Evolutionary conservation across 2,888 invertebrate species (phyloP), one percentile per base, ranked within the genome.

Genomic region (Gnatocerus cornutus): DNA sequence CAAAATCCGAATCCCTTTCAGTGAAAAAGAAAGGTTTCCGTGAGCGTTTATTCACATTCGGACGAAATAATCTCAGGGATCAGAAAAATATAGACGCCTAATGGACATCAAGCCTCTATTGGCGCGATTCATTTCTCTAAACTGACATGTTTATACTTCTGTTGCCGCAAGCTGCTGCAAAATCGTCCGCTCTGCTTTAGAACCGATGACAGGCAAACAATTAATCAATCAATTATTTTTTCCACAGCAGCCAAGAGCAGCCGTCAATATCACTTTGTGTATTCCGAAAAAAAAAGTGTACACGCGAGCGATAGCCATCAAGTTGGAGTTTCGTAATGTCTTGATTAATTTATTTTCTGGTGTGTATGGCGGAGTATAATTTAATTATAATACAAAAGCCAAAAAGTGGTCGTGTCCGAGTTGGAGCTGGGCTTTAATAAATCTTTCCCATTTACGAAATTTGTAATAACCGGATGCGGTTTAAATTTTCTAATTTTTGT

Each of bases 181-280:
- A 27, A 50, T 29, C n/a, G 46, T 30, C 13, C 50, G 30, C 16
- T 29, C 10, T 10, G 30, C 30, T 46, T 46, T 29, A 21, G 30
- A 29, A 50, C 14, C 50, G 29, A 27, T 50, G 50, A 50, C 50
- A 50, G 50, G 9, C 12, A 8, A 10, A n/a, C 29, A 29, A 29
- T 27, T 29, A 50, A 50, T 50, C 50, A 50, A 50, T 50, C 50
- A 50, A 50, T 50, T 50, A 50, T 29, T 50, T 50, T 50, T 16
- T 50, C 29, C 50, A 14, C 6, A 21, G 21, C 48, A 21, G 21
- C 9, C 48, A 21, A 48, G 30, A 50, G 50, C 50, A 50, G 50
- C 30, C 50, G 50, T 50, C 30, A 50, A 50, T 50, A 16, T 46
- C 13, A 46, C 46, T 46, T 46, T 46, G 46, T 46, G 46, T 27